Evolutionary conservation across 2,888 invertebrate species (phyloP), one percentile per base, ranked within the genome.

Genomic region (Gastracanthus pulcherrimus): DNA sequence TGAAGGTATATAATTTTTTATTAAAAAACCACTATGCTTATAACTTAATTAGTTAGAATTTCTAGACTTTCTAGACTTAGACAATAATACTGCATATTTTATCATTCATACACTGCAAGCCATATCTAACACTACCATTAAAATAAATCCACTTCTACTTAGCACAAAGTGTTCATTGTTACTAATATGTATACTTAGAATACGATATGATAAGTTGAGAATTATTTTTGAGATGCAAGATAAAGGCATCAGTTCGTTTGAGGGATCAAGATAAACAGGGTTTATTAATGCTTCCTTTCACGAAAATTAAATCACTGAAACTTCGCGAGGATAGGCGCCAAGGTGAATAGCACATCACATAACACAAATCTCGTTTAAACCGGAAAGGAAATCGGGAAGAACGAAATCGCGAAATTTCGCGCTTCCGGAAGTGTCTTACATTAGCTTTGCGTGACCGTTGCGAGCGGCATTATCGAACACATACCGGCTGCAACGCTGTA

Each of bases 371-470:
- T 69, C 23, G 34, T 55, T n/a, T 4, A 34, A 79, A 23, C 64
- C 74, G 75, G 80, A 70, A 76, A 70, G 48, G 26, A 69, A 76
- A 75, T 66, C 74, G 71, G 78, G 38, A 76, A 79, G 55, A 81
- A 81, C 70, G 82, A 79, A 83, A 84, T 82, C 60, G 76, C 76
- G 67, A 66, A 77, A 81, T 70, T 71, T 78, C 55, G 64, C 71
- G 80, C 80, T 82, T 83, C 83, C 85, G 84, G 83, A 85, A 82
- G 74, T 80, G 74, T 76, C 74, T 82, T 82, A 76, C 76, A 79
- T 71, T 72, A 55, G 51, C 41, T 79, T 83, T 75, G 81, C 81
- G 75, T 77, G 77, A 70, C 75, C 80, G 74, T 76, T 72, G 82
- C 80, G 72, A 16, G 31, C 31, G 41, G 48, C 38, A 76, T 58